phyloP scores from a whole-genome alignment of 2,113 vertebrate species.

The Cettia cetti region DNA sequence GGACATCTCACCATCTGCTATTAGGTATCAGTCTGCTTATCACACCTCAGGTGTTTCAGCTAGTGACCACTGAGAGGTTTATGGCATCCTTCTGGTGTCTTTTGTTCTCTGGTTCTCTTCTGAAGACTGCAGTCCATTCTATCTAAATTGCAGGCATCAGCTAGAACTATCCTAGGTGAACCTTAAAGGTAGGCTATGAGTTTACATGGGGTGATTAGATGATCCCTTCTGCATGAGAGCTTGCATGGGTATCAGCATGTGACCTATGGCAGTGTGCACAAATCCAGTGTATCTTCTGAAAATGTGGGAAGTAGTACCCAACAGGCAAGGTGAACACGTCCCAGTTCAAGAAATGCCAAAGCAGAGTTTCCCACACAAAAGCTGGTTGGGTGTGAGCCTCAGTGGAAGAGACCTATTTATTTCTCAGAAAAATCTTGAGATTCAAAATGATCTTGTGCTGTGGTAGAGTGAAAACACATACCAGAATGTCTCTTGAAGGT shows the following conservation, averaged over 20 bases:
- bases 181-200: not conserved
- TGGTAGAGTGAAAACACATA: not conserved
- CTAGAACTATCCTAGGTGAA: not conserved
- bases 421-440: not conserved
- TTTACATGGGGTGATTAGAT: not conserved
- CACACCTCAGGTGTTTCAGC: not conserved
- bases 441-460: not conserved
- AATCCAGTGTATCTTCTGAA: not conserved
- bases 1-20: not conserved
- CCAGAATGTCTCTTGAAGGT: not conserved
- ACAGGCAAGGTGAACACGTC: not conserved
- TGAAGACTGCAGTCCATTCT: not conserved
- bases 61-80: not conserved
- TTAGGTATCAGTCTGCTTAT: not conserved
- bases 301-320: not conserved
- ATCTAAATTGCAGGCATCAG: not conserved
- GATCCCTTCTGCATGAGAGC: not conserved
- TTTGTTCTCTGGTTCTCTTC: not conserved
- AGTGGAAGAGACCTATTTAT: not conserved
- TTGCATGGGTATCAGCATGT: not conserved
- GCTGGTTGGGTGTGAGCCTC: not conserved
- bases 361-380: not conserved
- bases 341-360: not conserved
- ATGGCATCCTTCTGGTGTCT: not conserved
- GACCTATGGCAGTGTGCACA: not conserved